Percentiles rank a stretch among this genome's conserved stretches.
phyloP scores from a whole-genome alignment of 2,888 invertebrate genomes.

The Brenthis ino region DNA sequence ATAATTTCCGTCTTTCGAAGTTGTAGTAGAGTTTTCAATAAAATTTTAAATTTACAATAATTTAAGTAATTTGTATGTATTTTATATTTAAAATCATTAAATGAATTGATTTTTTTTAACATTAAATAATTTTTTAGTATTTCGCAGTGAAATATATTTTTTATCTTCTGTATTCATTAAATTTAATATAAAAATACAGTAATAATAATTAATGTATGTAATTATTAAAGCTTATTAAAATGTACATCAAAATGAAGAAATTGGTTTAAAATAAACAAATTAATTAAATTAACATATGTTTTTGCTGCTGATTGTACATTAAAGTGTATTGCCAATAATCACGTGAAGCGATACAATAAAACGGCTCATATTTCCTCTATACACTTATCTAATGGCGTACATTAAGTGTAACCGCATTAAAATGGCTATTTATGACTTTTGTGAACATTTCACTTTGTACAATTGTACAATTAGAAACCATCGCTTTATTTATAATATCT shows the following conservation, averaged over 20 bases:
- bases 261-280: neutral
- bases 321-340: slow-evolving; percentile 27
- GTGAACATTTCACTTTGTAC: neutral
- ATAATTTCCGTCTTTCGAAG: slow-evolving; percentile 16
- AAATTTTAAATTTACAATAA: neutral
- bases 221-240: no score
- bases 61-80: neutral
- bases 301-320: slow-evolving; percentile 27
- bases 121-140: no score
- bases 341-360: slow-evolving; percentile 23
- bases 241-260: no score
- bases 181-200: no score
- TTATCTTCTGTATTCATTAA: no score
- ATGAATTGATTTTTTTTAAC: no score
- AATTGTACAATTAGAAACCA: neutral
- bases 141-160: no score
- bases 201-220: no score
- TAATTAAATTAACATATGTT: neutral
- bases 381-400: slow-evolving; percentile 25
- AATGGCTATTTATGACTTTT: slow-evolving; percentile 6
- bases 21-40: slow-evolving; percentile 18
- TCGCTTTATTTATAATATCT: neutral
- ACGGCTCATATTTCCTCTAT: slow-evolving; percentile 26
- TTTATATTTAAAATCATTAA: no score
- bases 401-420: slow-evolving; percentile 19